These are phyloP conservation scores for Eupelmus urozonus DNA, from an alignment of 2,888 invertebrate genomes.

Conservation along the genomic window DNA sequence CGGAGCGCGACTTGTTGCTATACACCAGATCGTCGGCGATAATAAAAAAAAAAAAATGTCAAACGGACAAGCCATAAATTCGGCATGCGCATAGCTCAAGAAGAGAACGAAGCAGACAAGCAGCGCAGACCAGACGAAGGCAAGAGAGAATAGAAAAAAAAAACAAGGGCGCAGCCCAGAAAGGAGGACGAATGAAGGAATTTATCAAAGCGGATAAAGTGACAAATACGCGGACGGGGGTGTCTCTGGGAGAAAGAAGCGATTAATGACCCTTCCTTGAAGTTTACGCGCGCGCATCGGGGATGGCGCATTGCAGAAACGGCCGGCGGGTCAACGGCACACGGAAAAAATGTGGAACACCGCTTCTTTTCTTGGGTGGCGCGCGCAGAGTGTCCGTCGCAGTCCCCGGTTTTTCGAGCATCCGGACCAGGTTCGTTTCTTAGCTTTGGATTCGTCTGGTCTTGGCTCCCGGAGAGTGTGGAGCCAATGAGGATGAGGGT, in stretches of 20 bases:
- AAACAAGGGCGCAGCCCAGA: not conserved
- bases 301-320: conserved; percentile 50
- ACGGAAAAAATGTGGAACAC: conserved; percentile 32
- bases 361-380: too few relatives aligned
- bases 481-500: too few relatives aligned
- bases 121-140: too few relatives aligned
- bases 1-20: conserved; percentile 24
- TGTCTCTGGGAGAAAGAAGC: too few relatives aligned
- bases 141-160: too few relatives aligned
- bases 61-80: not conserved
- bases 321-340: conserved; percentile 23
- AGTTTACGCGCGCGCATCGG: not conserved
- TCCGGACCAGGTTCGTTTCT: not conserved
- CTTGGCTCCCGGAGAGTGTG: too few relatives aligned
- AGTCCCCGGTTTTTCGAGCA: not conserved
- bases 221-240: too few relatives aligned
- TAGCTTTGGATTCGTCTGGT: too few relatives aligned
- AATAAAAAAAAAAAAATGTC: not conserved
- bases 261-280: conserved; percentile 15
- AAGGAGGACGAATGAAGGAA: not conserved
- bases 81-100: not conserved
- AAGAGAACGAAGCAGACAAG: not conserved
- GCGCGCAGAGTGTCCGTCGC: not conserved
- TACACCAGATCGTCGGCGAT: not conserved
- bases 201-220: not conserved